Conservation (phyloP, 2,888 invertebrate genomes). For the Brenthis ino region DNA sequence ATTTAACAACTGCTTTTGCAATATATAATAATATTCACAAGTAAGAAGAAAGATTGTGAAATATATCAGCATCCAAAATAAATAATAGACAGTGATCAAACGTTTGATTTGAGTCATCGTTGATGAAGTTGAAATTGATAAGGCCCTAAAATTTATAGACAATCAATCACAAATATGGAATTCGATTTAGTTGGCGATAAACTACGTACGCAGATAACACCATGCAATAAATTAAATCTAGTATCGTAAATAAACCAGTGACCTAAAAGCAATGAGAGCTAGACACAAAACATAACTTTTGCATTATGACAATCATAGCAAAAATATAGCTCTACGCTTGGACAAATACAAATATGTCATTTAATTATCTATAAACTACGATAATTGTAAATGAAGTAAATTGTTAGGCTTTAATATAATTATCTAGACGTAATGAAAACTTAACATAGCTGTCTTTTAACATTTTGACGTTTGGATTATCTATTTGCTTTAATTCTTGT, state of each 20-base stretch:
- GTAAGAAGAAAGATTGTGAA: not conserved
- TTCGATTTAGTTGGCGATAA: constrained; percentile 48
- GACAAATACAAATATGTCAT: constrained; percentile 33
- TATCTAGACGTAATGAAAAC: constrained; percentile 10
- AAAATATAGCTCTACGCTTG: constrained; percentile 34
- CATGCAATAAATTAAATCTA: constrained; percentile 42
- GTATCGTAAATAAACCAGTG: constrained; percentile 45
- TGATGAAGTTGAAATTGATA: constrained; percentile 28
- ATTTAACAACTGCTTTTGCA: not conserved
- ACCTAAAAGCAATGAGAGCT: constrained; percentile 45
- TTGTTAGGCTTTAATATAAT: constrained; percentile 6
- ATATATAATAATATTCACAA: not conserved
- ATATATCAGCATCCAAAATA: constrained; percentile 1
- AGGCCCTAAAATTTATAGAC: constrained; percentile 33
- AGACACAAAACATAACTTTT: constrained; percentile 47
- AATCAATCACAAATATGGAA: constrained; percentile 46
- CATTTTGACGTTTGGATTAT: constrained; percentile 2
- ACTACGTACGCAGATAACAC: constrained; percentile 41
- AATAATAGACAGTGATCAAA: constrained; percentile 9
- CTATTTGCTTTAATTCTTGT: not conserved
- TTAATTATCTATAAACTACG: constrained; percentile 29
- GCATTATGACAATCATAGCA: constrained; percentile 43
- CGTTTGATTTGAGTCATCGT: constrained; percentile 12
- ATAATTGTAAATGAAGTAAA: constrained; percentile 28
- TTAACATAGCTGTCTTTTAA: constrained; percentile 7